These are phyloP conservation scores for Hydrolagus colliei DNA, from an alignment of 2,797 vertebrate genomes.

Conservation along the genomic window DNA sequence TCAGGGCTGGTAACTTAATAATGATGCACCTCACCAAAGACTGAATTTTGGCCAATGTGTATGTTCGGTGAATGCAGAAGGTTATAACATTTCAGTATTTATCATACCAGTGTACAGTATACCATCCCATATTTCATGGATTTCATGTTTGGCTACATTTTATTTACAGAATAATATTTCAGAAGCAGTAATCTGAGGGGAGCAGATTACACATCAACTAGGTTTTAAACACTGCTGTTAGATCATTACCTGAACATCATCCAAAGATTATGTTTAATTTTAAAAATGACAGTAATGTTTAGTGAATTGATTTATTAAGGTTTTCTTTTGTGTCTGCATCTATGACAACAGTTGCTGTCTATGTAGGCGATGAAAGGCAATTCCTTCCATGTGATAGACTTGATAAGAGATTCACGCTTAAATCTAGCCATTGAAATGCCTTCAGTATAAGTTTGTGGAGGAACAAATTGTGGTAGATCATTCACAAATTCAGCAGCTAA, in stretches of 20 bases:
- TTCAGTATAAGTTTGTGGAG: too few relatives aligned
- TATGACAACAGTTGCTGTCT: neutral
- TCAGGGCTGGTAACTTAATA: slow-evolving; percentile 5
- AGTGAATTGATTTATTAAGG: neutral
- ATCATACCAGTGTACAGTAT: neutral
- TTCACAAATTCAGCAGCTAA: too few relatives aligned
- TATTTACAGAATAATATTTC: too few relatives aligned
- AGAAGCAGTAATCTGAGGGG: too few relatives aligned
- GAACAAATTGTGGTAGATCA: too few relatives aligned
- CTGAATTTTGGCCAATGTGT: neutral
- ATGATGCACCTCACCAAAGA: neutral
- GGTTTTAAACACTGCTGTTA: too few relatives aligned
- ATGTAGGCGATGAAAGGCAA: neutral
- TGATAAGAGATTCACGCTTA: too few relatives aligned
- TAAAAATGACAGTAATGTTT: neutral
- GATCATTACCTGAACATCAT: too few relatives aligned
- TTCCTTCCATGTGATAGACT: neutral
- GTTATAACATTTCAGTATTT: neutral
- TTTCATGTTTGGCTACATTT: too few relatives aligned
- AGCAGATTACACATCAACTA: too few relatives aligned
- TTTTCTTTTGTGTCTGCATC: neutral
- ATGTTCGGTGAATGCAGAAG: neutral
- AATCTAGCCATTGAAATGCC: too few relatives aligned
- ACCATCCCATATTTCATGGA: neutral
- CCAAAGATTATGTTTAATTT: too few relatives aligned